Evolutionary conservation across 2,113 vertebrate species (phyloP).

Genomic region (Macrotis lagotis): DNA sequence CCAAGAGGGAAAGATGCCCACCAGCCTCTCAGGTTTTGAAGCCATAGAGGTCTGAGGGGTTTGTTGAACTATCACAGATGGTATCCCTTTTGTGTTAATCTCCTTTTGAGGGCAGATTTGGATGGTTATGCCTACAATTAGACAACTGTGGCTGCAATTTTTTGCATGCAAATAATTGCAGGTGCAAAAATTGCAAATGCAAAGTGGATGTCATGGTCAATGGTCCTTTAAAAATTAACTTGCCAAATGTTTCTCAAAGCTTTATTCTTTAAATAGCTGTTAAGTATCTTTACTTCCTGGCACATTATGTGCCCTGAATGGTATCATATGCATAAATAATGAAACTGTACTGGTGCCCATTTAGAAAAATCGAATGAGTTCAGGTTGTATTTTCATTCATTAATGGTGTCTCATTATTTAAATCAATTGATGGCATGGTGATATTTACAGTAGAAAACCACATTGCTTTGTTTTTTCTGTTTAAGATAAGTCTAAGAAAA

Average conservation of each 20-base stretch:
- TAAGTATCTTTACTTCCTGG: slow-evolving; percentile 45
- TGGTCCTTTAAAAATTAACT: slow-evolving; percentile 53
- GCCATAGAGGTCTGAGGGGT: slow-evolving; percentile 23
- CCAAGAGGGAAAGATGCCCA: slow-evolving; percentile 35
- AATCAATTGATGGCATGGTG: background rate
- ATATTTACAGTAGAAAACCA: background rate
- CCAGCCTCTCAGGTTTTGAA: background rate
- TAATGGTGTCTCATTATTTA: background rate
- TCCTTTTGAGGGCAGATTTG: slow-evolving; percentile 53
- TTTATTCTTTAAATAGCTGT: slow-evolving; percentile 34
- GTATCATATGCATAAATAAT: background rate
- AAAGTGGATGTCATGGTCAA: slow-evolving; percentile 34
- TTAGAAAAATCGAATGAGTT: background rate
- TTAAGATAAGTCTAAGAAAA: background rate
- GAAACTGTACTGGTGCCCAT: background rate
- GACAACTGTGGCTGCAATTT: slow-evolving; percentile 47
- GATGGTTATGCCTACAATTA: slow-evolving; percentile 59
- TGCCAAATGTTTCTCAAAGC: slow-evolving; percentile 49
- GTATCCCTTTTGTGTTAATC: slow-evolving; percentile 55
- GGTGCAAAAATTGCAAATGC: slow-evolving; percentile 65
- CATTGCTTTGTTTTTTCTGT: background rate
- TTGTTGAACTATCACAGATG: slow-evolving; percentile 55
- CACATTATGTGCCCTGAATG: background rate
- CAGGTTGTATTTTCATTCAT: slow-evolving; percentile 2
- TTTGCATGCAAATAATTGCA: slow-evolving; percentile 66